A percentile compares a stretch with the other conserved stretches of the same genome.
Evolutionary conservation across 2,888 invertebrate species (phyloP).

Genomic region (Drosophila buzzatii): DNA sequence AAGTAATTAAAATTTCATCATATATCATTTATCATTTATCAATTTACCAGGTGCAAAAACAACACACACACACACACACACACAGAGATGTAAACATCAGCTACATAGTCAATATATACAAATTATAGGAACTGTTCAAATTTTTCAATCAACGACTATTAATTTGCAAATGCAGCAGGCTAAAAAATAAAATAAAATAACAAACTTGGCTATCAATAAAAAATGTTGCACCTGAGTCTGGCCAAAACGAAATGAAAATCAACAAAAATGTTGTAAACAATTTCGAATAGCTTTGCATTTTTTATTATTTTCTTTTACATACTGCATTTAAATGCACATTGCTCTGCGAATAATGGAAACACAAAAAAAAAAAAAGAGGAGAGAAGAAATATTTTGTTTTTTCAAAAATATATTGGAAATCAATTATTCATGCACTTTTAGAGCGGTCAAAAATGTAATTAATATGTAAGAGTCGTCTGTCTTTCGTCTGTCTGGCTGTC

Average conservation of each 20-base stretch:
- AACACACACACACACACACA: too few relatives aligned
- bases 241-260: slow-evolving; percentile 7
- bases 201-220: slow-evolving; percentile 54
- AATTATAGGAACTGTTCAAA: slow-evolving; percentile 44
- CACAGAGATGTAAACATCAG: neutral
- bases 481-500: slow-evolving; percentile 25
- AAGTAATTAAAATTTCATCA: slow-evolving; percentile 50
- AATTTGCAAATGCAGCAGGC: too few relatives aligned
- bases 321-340: slow-evolving; percentile 55
- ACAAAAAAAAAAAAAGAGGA: slow-evolving; percentile 19
- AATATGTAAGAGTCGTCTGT: slow-evolving; percentile 56
- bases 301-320: slow-evolving; percentile 42
- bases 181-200: slow-evolving; percentile 10
- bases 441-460: slow-evolving; percentile 71
- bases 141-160: slow-evolving; percentile 69
- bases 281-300: slow-evolving; percentile 33
- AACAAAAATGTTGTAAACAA: slow-evolving; percentile 37
- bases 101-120: slow-evolving; percentile 18
- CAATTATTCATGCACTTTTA: slow-evolving; percentile 68
- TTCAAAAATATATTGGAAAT: slow-evolving; percentile 47
- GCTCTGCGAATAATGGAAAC: neutral
- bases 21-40: slow-evolving; percentile 50
- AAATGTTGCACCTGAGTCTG: slow-evolving; percentile 53
- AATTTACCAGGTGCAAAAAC: slow-evolving; percentile 25
- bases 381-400: slow-evolving; percentile 18